Percentiles rank a stretch among this genome's conserved stretches.
These are phyloP conservation scores for Drosophila fungiperda DNA, from an alignment of 2,888 invertebrate genomes.

Conservation along the genomic window DNA sequence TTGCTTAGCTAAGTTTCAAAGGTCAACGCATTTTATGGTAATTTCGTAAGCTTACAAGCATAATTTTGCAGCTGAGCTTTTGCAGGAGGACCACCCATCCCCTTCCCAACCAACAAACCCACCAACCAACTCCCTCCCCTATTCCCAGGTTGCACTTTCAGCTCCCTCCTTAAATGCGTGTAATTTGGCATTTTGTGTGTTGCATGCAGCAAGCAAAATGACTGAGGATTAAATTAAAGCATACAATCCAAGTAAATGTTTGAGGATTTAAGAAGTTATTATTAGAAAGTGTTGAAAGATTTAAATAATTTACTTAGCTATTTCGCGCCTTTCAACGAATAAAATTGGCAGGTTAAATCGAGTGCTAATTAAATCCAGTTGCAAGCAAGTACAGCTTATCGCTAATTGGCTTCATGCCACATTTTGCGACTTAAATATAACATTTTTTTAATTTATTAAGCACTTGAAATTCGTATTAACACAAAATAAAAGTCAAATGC, in stretches of 20 bases:
- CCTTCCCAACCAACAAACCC: background rate
- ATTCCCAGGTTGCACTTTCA: background rate
- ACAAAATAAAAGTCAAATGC: too few relatives aligned
- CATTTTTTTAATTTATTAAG: background rate
- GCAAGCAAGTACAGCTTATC: constrained; percentile 1
- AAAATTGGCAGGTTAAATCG: background rate
- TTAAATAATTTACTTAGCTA: constrained; percentile 39
- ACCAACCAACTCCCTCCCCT: background rate
- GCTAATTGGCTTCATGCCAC: background rate
- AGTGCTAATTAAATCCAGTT: background rate
- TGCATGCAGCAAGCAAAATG: constrained; percentile 40
- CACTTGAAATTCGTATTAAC: too few relatives aligned
- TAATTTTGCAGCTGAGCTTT: constrained; percentile 66
- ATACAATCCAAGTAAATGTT: constrained; percentile 33
- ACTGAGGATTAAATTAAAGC: constrained; percentile 37
- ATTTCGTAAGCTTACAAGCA: constrained; percentile 66
- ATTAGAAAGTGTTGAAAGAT: constrained; percentile 12
- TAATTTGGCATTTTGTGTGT: constrained; percentile 31
- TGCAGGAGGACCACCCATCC: background rate
- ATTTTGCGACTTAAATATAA: background rate
- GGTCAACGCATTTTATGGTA: constrained; percentile 69
- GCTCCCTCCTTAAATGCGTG: background rate
- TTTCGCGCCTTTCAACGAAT: constrained; percentile 8
- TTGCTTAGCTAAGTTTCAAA: constrained; percentile 53
- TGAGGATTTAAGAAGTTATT: constrained; percentile 28